Evolutionary conservation across 23 tunicate species (phyloP), one percentile per base, ranked within the genome.

Genomic region (Diplosoma virens): DNA sequence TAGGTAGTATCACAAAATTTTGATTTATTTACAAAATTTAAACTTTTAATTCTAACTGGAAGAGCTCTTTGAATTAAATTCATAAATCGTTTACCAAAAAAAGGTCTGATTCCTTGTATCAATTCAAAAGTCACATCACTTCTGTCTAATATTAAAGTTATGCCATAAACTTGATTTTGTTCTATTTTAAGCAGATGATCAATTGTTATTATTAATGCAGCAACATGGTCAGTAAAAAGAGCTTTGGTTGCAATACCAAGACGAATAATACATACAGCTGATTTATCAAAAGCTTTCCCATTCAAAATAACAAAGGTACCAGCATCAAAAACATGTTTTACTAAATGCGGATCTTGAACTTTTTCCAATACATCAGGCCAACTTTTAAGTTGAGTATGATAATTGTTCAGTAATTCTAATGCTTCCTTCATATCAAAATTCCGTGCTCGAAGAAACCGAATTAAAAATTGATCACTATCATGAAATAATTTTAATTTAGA

Each of bases 331-430:
- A 81, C 47, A 11, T 71, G 77, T 25, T 66, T 34, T 1, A 88
- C 63, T 16, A 46, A 30, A 23, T 35, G 25, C 14, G 95, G 95
- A 68, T 82, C 70, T 37, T 82, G 73, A 17, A 88, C 84, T 67
- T 77, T 82, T 27, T 88, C 87, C 76, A 82, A 82, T 4, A 82
- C 87, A 58, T 88, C 95, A 41, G 89, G 66, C 48, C 80, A 77
- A 47, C 31, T 32, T 11, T 25, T 33, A 46, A 76, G 56, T 32
- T 79, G 80, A 16, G 30, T 88, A 35, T 78, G 83, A 77, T 81
- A 88, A 47, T 88, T 88, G 20, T 59, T 52, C 4, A 88, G 75
- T 79, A 78, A 76, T 33, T 69, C 47, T 21, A 71, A 77, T 22
- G 95, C 95, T 22, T 53, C 58, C 6, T 88, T 80, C 32, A 76